Base-by-base conservation (phyloP, 1,140 invertebrate genomes). In the Drosophila rufa region DNA sequence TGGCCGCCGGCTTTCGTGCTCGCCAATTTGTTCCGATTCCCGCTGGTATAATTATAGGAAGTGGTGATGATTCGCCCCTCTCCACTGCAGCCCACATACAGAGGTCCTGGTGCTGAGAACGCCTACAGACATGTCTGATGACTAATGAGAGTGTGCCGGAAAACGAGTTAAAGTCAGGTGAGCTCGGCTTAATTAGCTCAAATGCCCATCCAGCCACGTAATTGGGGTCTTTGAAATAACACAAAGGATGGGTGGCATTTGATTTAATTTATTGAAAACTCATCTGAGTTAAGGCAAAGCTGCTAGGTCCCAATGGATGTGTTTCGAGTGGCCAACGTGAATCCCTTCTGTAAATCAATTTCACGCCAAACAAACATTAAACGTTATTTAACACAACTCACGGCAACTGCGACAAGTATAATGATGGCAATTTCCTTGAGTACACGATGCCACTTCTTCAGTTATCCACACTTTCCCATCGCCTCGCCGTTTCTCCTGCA, bases 361-460 rank as follows among this genome's bases (percentile, higher is more conserved):
- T 89, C 80, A 85, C 75, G 75, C 70, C 75, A 89, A 89, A 81
- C 85, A 89, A 89, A 89, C 85, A 83, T 79, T 90, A 90, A 89
- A 90, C 78, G 69, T 82, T 90, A 85, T 80, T 90, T 89, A 89
- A 80, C 81, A 82, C 76, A 91, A 75, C 80, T 76, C 65, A 78
- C 80, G 71, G 87, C 77, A 68, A 79, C 66, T 78, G 58, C 57
- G 79, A 81, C 74, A 81, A 77, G 61, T 70, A 82, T 91, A 91
- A 91, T 91, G 89, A 91, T 87, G 87, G 87, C 87, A 91, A 91
- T 91, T 91, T 91, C 89, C 89, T 87, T 80, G 81, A 91, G 89
- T 87, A 87, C 75, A 83, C 74, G 53, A 48, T 51, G 68, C 69
- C 65, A 61, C 64, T 48, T 68, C 66, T 69, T 30, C 51, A 50